These are phyloP conservation scores for Leptopilina drosophilae DNA, from an alignment of 2,888 invertebrate species.

Conservation along the genomic window DNA sequence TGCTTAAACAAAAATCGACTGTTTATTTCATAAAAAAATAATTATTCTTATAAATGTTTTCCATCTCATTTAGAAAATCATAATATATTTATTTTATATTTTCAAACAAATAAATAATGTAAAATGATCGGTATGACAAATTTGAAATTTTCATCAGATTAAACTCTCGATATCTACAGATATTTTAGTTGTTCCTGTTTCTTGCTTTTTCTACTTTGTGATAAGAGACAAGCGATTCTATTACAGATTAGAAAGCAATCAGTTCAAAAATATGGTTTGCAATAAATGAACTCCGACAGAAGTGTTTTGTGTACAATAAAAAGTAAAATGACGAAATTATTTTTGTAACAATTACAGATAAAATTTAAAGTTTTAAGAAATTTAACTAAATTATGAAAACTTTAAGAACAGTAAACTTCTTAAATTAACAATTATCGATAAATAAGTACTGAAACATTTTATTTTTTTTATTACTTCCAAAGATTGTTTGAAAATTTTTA, in stretches of 20 bases:
- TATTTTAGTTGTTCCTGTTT: slow-evolving; percentile 3
- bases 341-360: too few species aligned
- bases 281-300: slow-evolving; percentile 49
- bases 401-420: too few species aligned
- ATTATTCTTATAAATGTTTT: too few species aligned
- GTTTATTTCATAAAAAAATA: too few species aligned
- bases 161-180: background rate
- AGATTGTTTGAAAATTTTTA: too few species aligned
- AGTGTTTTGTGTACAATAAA: background rate
- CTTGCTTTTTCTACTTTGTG: background rate
- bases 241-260: slow-evolving; percentile 65
- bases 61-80: too few species aligned
- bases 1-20: background rate
- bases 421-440: too few species aligned
- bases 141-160: background rate
- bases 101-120: background rate
- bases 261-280: slow-evolving; percentile 51
- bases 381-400: too few species aligned
- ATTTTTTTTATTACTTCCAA: too few species aligned
- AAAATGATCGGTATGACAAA: background rate
- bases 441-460: too few species aligned
- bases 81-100: too few species aligned
- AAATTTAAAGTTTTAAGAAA: too few species aligned
- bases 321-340: background rate
- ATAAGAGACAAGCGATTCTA: slow-evolving; percentile 59